A percentile compares a stretch with the other conserved stretches of the same genome.
Evolutionary conservation across 2,113 vertebrate genomes (phyloP).

Genomic region (Panthera leo): DNA sequence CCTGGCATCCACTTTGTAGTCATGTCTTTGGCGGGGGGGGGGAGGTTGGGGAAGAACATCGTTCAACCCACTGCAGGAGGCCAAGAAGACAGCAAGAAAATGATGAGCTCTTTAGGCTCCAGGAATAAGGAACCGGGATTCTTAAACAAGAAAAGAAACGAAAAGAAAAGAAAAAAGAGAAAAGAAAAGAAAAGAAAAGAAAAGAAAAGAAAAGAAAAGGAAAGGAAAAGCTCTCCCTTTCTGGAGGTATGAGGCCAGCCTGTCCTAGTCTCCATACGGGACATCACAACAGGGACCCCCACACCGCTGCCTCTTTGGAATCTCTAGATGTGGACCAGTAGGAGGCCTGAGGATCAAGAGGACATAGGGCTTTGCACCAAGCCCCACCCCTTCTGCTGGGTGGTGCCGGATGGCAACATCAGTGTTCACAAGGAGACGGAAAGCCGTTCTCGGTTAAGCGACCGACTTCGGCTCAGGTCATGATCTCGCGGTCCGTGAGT

Average conservation of each 20-base stretch:
- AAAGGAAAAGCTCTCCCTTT: not conserved
- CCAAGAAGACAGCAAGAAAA: not conserved
- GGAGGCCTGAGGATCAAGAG: not conserved
- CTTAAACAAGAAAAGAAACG: no score
- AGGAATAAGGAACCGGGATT: not conserved
- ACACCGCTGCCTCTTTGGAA: not conserved
- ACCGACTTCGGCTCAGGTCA: no score
- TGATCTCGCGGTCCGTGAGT: no score
- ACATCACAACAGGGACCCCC: fast-evolving
- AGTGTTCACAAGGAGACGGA: not conserved
- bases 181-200: no score
- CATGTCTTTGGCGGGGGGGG: not conserved
- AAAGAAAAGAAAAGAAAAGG: no score
- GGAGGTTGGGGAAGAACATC: not conserved
- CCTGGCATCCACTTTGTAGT: not conserved
- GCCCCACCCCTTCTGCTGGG: not conserved
- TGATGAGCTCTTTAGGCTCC: not conserved
- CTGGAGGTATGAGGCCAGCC: not conserved
- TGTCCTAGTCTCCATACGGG: not conserved
- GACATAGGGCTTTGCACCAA: not conserved
- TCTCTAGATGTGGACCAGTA: not conserved
- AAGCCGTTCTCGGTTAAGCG: not conserved
- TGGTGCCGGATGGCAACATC: fast-evolving
- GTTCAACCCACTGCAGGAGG: not conserved
- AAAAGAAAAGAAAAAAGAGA: no score